phyloP scores from a whole-genome alignment of 2,797 vertebrate genomes.

The Sebastes flavidus region DNA sequence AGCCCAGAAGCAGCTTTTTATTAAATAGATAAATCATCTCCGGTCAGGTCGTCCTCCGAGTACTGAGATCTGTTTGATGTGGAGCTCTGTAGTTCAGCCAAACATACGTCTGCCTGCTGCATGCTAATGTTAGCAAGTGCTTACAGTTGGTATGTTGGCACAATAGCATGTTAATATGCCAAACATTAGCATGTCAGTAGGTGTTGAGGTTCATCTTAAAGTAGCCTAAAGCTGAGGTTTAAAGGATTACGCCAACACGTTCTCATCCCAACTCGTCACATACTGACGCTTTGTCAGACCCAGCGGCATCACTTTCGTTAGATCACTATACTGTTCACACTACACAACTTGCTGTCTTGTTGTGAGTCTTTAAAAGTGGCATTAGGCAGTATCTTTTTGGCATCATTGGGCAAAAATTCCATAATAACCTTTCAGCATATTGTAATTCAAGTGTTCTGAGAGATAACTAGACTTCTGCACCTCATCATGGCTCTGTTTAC shows the following conservation, averaged over 20 bases:
- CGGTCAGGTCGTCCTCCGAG: neutral
- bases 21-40: slow-evolving; percentile 1
- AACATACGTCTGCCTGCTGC: neutral
- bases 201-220: neutral
- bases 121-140: neutral
- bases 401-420: too few species aligned
- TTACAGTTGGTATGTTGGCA: neutral
- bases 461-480: too few species aligned
- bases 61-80: neutral
- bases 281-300: too few species aligned
- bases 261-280: too few species aligned
- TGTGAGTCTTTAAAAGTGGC: too few species aligned
- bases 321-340: too few species aligned
- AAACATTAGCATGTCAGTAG: neutral
- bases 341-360: too few species aligned
- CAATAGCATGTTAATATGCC: neutral
- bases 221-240: neutral
- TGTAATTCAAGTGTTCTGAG: too few species aligned
- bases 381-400: too few species aligned
- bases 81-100: neutral
- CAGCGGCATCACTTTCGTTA: too few species aligned
- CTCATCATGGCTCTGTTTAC: too few species aligned
- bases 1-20: slow-evolving; percentile 1
- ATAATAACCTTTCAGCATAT: too few species aligned
- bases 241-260: neutral